A percentile compares a stretch with the other conserved stretches of the same genome.
Conservation (phyloP, 2,888 invertebrate genomes). For the Cataglyphis albicans region DNA sequence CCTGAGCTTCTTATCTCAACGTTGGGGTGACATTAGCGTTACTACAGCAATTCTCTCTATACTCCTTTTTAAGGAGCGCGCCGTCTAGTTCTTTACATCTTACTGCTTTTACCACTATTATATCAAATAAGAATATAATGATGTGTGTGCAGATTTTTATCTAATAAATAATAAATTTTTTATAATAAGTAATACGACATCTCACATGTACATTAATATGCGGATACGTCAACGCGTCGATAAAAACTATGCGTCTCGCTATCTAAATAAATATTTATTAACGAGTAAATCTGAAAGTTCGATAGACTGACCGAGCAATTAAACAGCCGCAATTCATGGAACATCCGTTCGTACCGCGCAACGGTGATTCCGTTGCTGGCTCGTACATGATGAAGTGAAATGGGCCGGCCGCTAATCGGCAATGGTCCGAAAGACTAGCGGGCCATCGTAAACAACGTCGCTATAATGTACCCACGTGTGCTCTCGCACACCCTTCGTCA, state of each 20-base stretch:
- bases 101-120: conserved; percentile 1
- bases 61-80: conserved; percentile 60
- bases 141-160: not conserved
- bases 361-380: conserved; percentile 43
- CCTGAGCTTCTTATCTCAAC: conserved; percentile 84
- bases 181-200: not conserved
- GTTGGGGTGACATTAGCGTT: conserved; percentile 85
- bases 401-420: conserved; percentile 71
- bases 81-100: conserved; percentile 39
- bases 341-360: conserved; percentile 59
- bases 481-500: conserved; percentile 36
- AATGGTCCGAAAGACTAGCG: conserved; percentile 76
- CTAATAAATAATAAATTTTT: not conserved
- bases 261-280: conserved; percentile 5
- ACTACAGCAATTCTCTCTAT: conserved; percentile 82
- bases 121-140: not conserved
- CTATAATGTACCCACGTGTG: conserved; percentile 73
- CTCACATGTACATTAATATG: not conserved
- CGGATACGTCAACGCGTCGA: not conserved
- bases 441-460: conserved; percentile 75
- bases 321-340: conserved; percentile 49
- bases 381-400: conserved; percentile 70
- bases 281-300: not conserved
- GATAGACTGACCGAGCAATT: conserved; percentile 40
- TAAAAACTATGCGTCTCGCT: not conserved